Evolutionary conservation across 2,888 invertebrate species (phyloP), one percentile per base, ranked within the genome.

Genomic region (Cheiracanthium punctorium): DNA sequence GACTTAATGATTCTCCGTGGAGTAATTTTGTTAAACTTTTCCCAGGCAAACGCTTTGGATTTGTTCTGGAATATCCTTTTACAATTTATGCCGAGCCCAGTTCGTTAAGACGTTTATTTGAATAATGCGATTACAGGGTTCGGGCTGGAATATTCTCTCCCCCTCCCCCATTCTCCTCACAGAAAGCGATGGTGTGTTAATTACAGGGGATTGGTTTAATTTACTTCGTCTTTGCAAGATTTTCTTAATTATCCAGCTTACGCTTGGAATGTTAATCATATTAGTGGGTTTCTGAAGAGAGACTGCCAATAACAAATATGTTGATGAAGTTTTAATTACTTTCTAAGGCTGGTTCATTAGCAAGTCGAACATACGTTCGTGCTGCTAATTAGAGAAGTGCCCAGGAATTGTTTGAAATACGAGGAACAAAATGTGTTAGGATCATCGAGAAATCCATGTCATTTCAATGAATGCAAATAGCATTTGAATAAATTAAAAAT

Each of bases 101-200:
- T 82, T 82, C 82, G 72, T 82, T 82, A 82, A 82, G 82, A 82
- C 73, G 73, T 79, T 84, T 79, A 84, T 79, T 84, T 79, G 84
- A 73, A 79, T 84, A 84, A 84, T 69, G 33, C 37, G 79, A 79
- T 84, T 79, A 79, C 48, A 41, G 79, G 29, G 29, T 58, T 52
- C 24, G 75, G 32, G 24, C 24, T 41, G 43, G 24, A 30, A 1
- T 65, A 14, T 41, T 24, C 65, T 67, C 67, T 24, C 58, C n/a
- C 33, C 67, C 65, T 29, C 7, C 33, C 24, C 20, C 28, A 7
- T 10, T 4, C 37, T 37, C 37, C 10, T 37, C 37, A 37, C 7
- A 37, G 7, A 4, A 48, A 58, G 37, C 30, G 64, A 24, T 74
- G 30, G 17, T 30, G 41, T 64, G 71, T 77, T 82, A 77, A 82